These are phyloP conservation scores for Heliconius hortense DNA, from an alignment of 2,888 invertebrate genomes.

Conservation along the genomic window DNA sequence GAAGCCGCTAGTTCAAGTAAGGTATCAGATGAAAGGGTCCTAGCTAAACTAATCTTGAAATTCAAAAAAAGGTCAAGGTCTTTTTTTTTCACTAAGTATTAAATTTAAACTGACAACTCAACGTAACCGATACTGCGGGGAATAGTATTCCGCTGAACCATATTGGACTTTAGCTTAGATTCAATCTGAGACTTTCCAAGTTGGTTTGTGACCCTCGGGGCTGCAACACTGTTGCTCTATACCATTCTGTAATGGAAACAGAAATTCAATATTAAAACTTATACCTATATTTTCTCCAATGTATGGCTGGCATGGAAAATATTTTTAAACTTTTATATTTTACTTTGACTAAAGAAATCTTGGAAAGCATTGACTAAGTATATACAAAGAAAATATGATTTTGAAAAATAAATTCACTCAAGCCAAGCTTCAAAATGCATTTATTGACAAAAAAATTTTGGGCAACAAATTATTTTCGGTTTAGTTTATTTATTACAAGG, in stretches of 20 bases:
- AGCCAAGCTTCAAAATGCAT: not conserved
- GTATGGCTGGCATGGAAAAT: slow-evolving; percentile 23
- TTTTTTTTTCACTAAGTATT: not conserved
- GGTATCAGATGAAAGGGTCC: too few relatives aligned
- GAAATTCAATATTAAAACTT: slow-evolving; percentile 37
- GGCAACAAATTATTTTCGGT: not conserved
- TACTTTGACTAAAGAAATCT: not conserved
- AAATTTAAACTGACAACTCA: not conserved
- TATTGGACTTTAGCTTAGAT: slow-evolving; percentile 7
- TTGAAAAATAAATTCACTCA: not conserved
- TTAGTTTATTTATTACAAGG: not conserved
- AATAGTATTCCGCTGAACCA: not conserved
- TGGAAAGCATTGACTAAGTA: not conserved
- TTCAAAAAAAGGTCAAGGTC: too few relatives aligned
- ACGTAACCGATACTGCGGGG: not conserved
- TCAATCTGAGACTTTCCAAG: slow-evolving; percentile 24
- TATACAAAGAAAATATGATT: not conserved
- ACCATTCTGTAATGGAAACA: slow-evolving; percentile 40
- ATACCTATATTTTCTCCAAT: slow-evolving; percentile 37
- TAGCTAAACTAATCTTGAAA: too few relatives aligned
- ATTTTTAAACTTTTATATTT: slow-evolving; percentile 17
- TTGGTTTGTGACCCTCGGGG: slow-evolving; percentile 28
- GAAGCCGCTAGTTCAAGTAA: too few relatives aligned
- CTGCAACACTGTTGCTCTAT: slow-evolving; percentile 38
- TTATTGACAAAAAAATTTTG: not conserved